These are phyloP conservation scores for Cygnus buccinator DNA, from an alignment of 2,113 vertebrate species.

Conservation along the genomic window DNA sequence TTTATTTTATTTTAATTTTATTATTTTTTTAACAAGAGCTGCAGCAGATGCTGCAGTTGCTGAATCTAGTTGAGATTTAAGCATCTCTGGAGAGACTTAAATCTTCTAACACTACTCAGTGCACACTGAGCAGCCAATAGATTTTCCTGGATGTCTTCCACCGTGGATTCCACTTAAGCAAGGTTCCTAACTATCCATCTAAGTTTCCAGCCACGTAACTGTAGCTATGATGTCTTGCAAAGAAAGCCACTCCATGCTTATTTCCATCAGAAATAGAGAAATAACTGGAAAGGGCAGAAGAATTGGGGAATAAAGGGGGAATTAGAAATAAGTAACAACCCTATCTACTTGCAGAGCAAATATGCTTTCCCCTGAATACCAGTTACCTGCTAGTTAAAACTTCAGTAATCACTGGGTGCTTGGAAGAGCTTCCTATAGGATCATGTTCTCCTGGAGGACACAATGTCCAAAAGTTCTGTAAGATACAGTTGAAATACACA, in stretches of 20 bases:
- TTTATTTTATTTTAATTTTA: background rate
- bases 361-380: background rate
- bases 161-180: slow-evolving; percentile 65
- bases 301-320: background rate
- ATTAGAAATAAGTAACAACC: background rate
- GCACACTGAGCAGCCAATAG: slow-evolving; percentile 46
- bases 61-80: slow-evolving; percentile 50
- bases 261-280: slow-evolving; percentile 63
- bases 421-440: background rate
- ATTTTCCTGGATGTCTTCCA: slow-evolving; percentile 75
- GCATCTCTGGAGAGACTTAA: slow-evolving; percentile 70
- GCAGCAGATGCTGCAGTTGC: slow-evolving; percentile 33
- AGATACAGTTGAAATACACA: background rate
- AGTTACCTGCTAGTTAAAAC: background rate
- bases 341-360: background rate
- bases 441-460: background rate
- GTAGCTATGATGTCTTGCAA: slow-evolving; percentile 53
- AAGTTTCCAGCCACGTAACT: slow-evolving; percentile 70
- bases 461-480: background rate
- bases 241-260: slow-evolving; percentile 39
- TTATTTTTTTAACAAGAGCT: background rate
- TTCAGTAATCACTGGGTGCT: background rate
- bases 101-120: slow-evolving; percentile 67
- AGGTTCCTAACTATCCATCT: slow-evolving; percentile 61
- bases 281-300: slow-evolving; percentile 11